Evolutionary conservation across 2,888 invertebrate species (phyloP).

Genomic region (Entomobrya proxima): DNA sequence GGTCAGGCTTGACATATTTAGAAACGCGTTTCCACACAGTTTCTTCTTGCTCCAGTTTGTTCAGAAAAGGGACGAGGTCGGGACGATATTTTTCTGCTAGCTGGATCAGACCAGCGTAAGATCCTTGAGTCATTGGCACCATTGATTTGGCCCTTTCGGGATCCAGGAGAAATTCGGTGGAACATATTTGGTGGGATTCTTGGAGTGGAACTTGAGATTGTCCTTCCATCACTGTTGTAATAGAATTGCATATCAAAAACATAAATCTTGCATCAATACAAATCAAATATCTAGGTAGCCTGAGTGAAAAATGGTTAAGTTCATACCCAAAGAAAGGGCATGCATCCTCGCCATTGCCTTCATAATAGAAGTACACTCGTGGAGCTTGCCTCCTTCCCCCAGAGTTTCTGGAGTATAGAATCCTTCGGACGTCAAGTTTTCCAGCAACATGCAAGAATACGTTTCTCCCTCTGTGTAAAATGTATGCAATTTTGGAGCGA

Average conservation of each 20-base stretch:
- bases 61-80: constrained; percentile 65
- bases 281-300: not conserved
- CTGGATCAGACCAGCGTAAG: constrained; percentile 68
- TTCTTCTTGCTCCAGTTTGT: constrained; percentile 68
- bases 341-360: constrained; percentile 71
- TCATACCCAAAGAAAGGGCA: constrained; percentile 73
- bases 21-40: constrained; percentile 69
- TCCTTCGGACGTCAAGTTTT: constrained; percentile 71
- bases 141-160: constrained; percentile 55
- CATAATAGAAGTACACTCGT: constrained; percentile 70
- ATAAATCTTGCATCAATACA: not conserved
- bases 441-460: constrained; percentile 72
- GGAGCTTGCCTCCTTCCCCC: constrained; percentile 53
- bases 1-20: constrained; percentile 62
- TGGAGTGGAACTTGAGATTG: constrained; percentile 65
- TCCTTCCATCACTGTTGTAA: constrained; percentile 70
- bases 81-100: constrained; percentile 70
- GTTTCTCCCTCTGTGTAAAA: constrained; percentile 71
- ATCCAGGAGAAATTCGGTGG: constrained; percentile 68
- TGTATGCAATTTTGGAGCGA: constrained; percentile 69
- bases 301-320: constrained; percentile 1
- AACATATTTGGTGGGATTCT: constrained; percentile 69
- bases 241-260: not conserved
- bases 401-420: constrained; percentile 69
- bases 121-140: constrained; percentile 57